These are phyloP conservation scores for Colletes gigas DNA, from an alignment of 1,140 invertebrate genomes.

Conservation along the genomic window DNA sequence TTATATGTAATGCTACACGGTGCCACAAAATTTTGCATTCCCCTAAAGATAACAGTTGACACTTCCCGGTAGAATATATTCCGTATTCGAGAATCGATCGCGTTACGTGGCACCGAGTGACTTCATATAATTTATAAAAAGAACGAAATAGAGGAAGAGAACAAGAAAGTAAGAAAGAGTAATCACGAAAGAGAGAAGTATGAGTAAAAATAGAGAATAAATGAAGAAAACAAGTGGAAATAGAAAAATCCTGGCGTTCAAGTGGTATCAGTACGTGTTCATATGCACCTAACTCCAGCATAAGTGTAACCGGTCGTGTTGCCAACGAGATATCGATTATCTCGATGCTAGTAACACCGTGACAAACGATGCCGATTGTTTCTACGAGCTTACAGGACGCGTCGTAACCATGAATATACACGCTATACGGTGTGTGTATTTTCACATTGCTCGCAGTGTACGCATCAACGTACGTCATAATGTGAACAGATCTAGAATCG, in stretches of 20 bases:
- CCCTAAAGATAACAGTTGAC: neutral
- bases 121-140: neutral
- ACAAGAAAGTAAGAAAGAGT: neutral
- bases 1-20: neutral
- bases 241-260: neutral
- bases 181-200: neutral
- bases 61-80: no score
- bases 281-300: neutral
- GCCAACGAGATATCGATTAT: neutral
- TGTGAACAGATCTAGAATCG: no score
- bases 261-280: constrained; percentile 1
- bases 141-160: neutral
- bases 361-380: neutral
- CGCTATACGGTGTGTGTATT: neutral
- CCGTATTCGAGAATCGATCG: neutral
- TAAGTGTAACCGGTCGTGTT: neutral
- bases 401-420: neutral
- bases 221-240: neutral
- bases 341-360: neutral
- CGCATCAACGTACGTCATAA: neutral
- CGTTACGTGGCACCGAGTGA: neutral
- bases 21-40: neutral
- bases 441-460: neutral
- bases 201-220: neutral
- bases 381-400: neutral